Base-by-base conservation (phyloP, 2,888 invertebrate genomes). In the Polyommatus icarus region DNA sequence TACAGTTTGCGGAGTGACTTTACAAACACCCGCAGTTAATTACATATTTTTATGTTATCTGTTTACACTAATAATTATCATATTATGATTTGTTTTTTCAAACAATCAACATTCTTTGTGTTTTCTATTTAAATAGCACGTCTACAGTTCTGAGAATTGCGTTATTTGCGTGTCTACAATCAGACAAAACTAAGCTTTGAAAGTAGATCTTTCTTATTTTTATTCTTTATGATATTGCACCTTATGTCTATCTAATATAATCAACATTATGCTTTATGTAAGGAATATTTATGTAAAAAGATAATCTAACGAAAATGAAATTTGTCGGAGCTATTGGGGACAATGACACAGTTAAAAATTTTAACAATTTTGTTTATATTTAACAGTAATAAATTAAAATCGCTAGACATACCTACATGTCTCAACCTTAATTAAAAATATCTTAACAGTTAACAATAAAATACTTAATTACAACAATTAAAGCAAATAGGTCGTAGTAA, bases 1-100 rank as follows among this genome's bases (percentile, higher is more conserved):
- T 79, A 78, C 79, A 78, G 82, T 82, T 81, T 80, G 79, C 80
- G 78, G 77, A 79, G 78, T 61, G 77, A 77, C 76, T 79, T 77
- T 40, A 79, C 79, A 80, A 77, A 81, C 79, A 80, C 79, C 78
- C 80, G 72, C 77, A 80, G 78, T 61, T 76, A 20, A 20, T 72
- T 40, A 40, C 40, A 72, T 72, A 75, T 75, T 75, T 75, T 75
- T 71, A 71, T 72, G 72, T 20, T 72, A 72, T 40, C 40, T n/a
- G 12, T 40, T 40, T 10, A 6, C 20, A 40, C n/a, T 71, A n/a
- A n/a, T n/a, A n/a, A n/a, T n/a, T 32, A 40, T 72, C 10, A 72
- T 12, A 40, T 10, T 72, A 20, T 40, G 18, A 71, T 71, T 61
- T 24, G 4, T 67, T 67, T 67, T 67, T 67, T 67, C 1, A 40